A percentile compares a stretch with the other conserved stretches of the same genome.
phyloP scores from a whole-genome alignment of 2,888 invertebrate genomes.

The Aelia acuminata region DNA sequence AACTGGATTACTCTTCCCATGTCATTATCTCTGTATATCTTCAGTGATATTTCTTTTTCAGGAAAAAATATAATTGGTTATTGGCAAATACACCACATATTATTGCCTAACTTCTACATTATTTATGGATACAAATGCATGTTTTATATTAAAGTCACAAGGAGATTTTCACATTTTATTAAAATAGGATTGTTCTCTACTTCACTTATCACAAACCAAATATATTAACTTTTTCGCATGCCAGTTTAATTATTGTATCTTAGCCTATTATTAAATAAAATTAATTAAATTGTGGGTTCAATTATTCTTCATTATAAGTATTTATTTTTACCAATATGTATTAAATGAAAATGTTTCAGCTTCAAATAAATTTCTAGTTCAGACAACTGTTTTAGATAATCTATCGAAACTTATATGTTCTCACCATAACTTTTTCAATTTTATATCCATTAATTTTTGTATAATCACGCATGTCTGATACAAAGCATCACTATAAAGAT shows the following conservation, averaged over 20 bases:
- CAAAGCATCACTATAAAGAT: no score
- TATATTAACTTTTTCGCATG: slow-evolving; percentile 49
- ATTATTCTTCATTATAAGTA: not conserved
- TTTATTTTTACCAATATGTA: not conserved
- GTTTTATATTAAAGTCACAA: slow-evolving; percentile 25
- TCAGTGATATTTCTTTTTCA: not conserved
- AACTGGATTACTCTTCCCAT: not conserved
- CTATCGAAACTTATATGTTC: no score
- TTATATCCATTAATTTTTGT: no score
- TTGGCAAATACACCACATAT: not conserved
- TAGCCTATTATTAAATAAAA: slow-evolving; percentile 47
- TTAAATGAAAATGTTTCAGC: not conserved
- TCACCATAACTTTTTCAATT: no score
- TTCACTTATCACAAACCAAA: slow-evolving; percentile 32
- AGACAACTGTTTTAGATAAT: no score
- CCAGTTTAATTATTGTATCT: slow-evolving; percentile 55
- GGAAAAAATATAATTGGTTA: not conserved
- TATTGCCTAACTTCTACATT: not conserved
- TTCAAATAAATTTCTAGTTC: not conserved
- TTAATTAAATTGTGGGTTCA: not conserved
- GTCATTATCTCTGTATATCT: not conserved
- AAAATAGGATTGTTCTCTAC: slow-evolving; percentile 49
- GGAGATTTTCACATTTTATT: slow-evolving; percentile 10
- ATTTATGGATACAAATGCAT: slow-evolving; percentile 3
- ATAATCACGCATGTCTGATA: no score